Conservation (phyloP, 2,888 invertebrate species). For the Halictus quadricinctus region DNA sequence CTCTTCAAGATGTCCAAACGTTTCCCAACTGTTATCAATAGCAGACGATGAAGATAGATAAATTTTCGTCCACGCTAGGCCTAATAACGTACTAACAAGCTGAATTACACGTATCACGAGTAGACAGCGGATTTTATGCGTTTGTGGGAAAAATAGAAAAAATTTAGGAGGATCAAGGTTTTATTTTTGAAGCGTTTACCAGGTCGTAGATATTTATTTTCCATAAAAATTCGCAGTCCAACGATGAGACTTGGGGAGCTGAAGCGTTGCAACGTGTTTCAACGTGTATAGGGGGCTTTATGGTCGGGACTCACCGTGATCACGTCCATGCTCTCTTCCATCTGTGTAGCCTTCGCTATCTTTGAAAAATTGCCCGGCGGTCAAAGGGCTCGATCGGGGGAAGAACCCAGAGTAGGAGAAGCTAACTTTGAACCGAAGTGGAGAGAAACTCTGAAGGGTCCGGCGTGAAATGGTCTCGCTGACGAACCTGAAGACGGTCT, state of each 20-base stretch:
- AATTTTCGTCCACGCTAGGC: too few species aligned
- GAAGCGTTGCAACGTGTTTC: neutral
- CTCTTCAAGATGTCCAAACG: neutral
- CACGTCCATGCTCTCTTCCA: constrained; percentile 47
- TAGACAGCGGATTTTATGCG: neutral
- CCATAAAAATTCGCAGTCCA: too few species aligned
- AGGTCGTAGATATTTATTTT: neutral
- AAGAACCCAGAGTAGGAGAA: neutral
- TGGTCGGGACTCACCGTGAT: constrained; percentile 44
- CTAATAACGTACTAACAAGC: neutral
- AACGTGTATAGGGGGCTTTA: neutral
- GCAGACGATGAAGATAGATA: neutral
- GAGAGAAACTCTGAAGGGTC: neutral
- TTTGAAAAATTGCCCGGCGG: neutral
- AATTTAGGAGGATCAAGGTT: too few species aligned
- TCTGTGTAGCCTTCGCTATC: constrained; percentile 26
- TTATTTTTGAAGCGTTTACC: too few species aligned
- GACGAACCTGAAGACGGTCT: neutral
- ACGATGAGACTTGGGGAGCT: neutral
- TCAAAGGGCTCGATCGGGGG: neutral
- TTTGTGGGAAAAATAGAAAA: neutral
- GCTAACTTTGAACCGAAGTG: neutral
- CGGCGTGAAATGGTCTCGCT: constrained; percentile 9
- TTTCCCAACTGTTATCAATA: neutral
- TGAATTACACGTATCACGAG: too few species aligned